These are phyloP conservation scores for Chaetogeoica ovagalla DNA, from an alignment of 2,888 invertebrate species.

Conservation along the genomic window DNA sequence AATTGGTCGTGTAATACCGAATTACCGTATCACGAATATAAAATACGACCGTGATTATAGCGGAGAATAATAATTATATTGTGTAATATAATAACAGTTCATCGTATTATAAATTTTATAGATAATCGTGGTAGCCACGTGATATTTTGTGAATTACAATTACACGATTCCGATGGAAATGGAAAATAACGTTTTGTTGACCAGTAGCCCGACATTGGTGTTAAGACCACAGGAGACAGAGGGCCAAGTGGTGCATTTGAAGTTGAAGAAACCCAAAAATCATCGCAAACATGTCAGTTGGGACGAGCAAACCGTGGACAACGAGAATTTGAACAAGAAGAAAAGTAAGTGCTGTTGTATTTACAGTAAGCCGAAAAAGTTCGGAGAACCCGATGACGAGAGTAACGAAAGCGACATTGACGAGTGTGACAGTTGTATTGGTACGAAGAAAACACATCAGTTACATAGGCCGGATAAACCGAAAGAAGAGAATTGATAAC, in stretches of 20 bases:
- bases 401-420: conserved; percentile 79
- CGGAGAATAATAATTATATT: too few species aligned
- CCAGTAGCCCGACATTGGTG: conserved; percentile 39
- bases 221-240: conserved; percentile 26
- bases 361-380: conserved; percentile 79
- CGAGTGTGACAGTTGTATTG: conserved; percentile 85
- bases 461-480: neutral
- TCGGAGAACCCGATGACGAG: conserved; percentile 62
- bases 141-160: neutral
- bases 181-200: conserved; percentile 24
- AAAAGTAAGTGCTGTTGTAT: conserved; percentile 98
- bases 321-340: conserved; percentile 92
- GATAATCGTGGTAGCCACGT: too few species aligned
- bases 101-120: neutral
- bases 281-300: conserved; percentile 81
- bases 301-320: conserved; percentile 89
- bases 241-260: conserved; percentile 59
- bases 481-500: conserved; percentile 3
- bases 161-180: neutral
- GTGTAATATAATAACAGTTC: too few species aligned
- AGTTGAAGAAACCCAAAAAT: conserved; percentile 70
- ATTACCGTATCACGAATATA: too few species aligned
- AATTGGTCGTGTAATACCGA: too few species aligned
- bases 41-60: too few species aligned
- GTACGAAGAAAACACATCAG: conserved; percentile 58